Evolutionary conservation across 2,888 invertebrate species (phyloP).

Genomic region (Drosophila maculinotata): DNA sequence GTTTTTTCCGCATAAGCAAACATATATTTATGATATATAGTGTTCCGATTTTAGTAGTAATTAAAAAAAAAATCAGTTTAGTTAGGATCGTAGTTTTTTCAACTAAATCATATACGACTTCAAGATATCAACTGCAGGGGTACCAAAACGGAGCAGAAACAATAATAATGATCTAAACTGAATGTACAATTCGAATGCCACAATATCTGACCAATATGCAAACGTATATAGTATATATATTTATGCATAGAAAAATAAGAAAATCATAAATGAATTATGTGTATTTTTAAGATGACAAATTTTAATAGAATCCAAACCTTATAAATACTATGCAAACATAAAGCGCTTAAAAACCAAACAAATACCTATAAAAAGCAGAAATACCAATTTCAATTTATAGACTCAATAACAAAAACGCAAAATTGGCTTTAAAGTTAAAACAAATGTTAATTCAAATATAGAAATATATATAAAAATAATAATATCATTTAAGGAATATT

Average conservation of each 20-base stretch:
- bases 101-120: too few species aligned
- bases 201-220: constrained; percentile 77
- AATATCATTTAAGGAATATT: constrained; percentile 8
- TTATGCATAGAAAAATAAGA: constrained; percentile 41
- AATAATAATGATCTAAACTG: constrained; percentile 60
- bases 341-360: constrained; percentile 31
- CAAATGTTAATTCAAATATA: constrained; percentile 29
- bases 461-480: constrained; percentile 9
- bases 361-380: background rate
- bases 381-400: constrained; percentile 41
- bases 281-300: constrained; percentile 53
- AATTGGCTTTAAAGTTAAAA: constrained; percentile 72
- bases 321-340: constrained; percentile 31
- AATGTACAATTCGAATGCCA: constrained; percentile 76
- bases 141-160: constrained; percentile 25
- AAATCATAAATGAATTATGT: constrained; percentile 31
- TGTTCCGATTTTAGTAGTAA: background rate
- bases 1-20: too few species aligned
- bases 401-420: constrained; percentile 62
- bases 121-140: constrained; percentile 5
- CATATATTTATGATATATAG: background rate
- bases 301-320: constrained; percentile 47
- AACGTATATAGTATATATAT: constrained; percentile 46
- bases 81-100: background rate
- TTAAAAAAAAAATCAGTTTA: background rate